A percentile compares a stretch with the other conserved stretches of the same genome.
phyloP scores from a whole-genome alignment of 2,113 vertebrate species.

The Psilopsiagon aurifrons region DNA sequence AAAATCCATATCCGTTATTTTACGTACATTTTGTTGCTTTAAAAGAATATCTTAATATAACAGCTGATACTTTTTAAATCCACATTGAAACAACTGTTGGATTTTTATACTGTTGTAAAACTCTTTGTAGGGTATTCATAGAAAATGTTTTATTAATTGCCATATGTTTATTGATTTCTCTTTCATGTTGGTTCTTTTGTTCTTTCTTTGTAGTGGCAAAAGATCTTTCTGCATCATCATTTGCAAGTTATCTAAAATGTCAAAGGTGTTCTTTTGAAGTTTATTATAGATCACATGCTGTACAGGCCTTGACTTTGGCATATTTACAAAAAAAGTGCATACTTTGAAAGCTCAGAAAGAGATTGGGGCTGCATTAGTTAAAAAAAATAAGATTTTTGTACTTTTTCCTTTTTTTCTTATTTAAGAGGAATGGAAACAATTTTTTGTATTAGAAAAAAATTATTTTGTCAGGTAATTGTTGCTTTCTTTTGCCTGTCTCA shows the following conservation, averaged over 20 bases:
- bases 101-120: constrained; percentile 86
- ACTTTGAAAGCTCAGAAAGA: constrained; percentile 76
- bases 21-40: constrained; percentile 76
- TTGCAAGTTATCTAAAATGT: constrained; percentile 97
- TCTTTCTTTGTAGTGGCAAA: constrained; percentile 99
- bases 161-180: constrained; percentile 99
- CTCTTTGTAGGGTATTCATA: constrained; percentile 96
- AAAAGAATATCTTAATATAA: constrained; percentile 81
- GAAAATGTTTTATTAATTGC: constrained; percentile 99
- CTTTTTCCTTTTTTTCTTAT: neutral
- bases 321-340: constrained; percentile 78
- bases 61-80: constrained; percentile 84
- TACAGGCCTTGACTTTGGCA: constrained; percentile 86
- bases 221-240: constrained; percentile 97
- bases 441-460: constrained; percentile 33
- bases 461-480: constrained; percentile 41
- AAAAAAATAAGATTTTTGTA: constrained; percentile 16
- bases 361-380: constrained; percentile 73
- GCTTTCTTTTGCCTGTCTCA: neutral
- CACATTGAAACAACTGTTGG: constrained; percentile 87
- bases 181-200: constrained; percentile 99
- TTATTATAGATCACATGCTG: constrained; percentile 87
- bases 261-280: constrained; percentile 99
- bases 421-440: constrained; percentile 63
- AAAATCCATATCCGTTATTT: constrained; percentile 72